Evolutionary conservation across 2,888 invertebrate genomes (phyloP).

Genomic region (Oeneis ivallda): DNA sequence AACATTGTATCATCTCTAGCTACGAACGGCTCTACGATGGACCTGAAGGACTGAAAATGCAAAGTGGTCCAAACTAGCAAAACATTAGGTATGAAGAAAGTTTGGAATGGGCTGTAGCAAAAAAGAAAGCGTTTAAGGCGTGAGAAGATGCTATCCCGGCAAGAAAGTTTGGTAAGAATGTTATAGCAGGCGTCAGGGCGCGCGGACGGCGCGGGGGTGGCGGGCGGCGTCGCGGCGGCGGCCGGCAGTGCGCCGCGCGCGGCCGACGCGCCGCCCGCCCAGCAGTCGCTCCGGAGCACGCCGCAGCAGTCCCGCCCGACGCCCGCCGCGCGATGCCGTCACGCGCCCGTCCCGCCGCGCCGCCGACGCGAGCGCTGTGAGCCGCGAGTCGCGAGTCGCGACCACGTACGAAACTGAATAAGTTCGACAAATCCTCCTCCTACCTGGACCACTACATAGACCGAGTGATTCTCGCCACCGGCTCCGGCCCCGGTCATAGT

Average conservation of each 20-base stretch:
- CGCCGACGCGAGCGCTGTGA: conserved; percentile 57
- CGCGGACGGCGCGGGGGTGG: conserved; percentile 48
- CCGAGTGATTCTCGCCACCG: conserved; percentile 57
- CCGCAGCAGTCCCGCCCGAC: conserved; percentile 41
- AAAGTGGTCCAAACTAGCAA: conserved; percentile 35
- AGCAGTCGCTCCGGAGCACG: conserved; percentile 56
- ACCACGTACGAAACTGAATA: conserved; percentile 77
- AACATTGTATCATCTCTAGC: conserved; percentile 53
- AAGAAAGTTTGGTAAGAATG: conserved; percentile 70
- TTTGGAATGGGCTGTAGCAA: conserved; percentile 29
- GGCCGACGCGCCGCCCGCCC: conserved; percentile 78
- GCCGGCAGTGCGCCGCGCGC: conserved; percentile 81
- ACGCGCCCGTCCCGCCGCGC: conserved; percentile 50
- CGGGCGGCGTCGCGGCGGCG: conserved; percentile 62
- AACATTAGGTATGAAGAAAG: conserved; percentile 33
- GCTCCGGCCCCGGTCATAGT: conserved; percentile 48
- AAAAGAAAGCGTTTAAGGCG: conserved; percentile 37
- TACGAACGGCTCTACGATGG: background rate
- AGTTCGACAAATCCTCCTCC: conserved; percentile 80
- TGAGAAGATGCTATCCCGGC: conserved; percentile 36
- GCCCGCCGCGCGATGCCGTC: conserved; percentile 43
- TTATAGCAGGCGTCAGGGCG: conserved; percentile 65
- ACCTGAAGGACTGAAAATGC: background rate
- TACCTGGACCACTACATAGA: conserved; percentile 82
- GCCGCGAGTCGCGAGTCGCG: conserved; percentile 52